Base-by-base conservation (phyloP, 2,797 vertebrate species). In the Adrianichthys oophorus region DNA sequence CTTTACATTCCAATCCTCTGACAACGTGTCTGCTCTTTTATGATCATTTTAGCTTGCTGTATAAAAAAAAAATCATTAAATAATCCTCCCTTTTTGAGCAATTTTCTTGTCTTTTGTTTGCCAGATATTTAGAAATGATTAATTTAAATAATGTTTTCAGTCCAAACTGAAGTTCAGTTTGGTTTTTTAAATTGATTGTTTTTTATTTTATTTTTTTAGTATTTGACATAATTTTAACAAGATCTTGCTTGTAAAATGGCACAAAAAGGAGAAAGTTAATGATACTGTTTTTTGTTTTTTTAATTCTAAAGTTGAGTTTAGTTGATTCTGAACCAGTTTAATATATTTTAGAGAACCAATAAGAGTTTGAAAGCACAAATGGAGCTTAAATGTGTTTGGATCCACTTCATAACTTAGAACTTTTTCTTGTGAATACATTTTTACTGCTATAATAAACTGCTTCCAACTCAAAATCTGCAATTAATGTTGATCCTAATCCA, bases 21-120 rank as follows among this genome's bases (percentile, higher is more conserved):
- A 92, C 82, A 74, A 68, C 86, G 88, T 73, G 91, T 93, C 92
- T 93, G 89, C 86, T 76, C 87, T 84, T 84, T 71, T 85, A 89
- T 81, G 87, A 85, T 87, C 76, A 83, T 80, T 85, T 88, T 55
- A 81, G 56, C 62, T 62, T 82, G 19, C 82, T 70, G 62, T 59
- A 68, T 66, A 77, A 76, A 57, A 62, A 64, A 73, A 12, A 54
- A 51, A 53, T 23, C 15, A 71, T 70, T 41, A 78, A 82, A 79
- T 74, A 59, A 83, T 76, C 80, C 76, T 55, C 82, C 79, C n/a
- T 48, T 40, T 79, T 83, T 71, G 7, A 81, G 68, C 59, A 62
- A 70, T 51, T 48, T 74, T 69, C 73, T 83, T 76, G 56, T 83
- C 40, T 86, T 78, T 75, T 48, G 50, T 78, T 63, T 65, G 56